Base-by-base conservation (phyloP, 1,140 invertebrate genomes). In the Ceratina japonica region DNA sequence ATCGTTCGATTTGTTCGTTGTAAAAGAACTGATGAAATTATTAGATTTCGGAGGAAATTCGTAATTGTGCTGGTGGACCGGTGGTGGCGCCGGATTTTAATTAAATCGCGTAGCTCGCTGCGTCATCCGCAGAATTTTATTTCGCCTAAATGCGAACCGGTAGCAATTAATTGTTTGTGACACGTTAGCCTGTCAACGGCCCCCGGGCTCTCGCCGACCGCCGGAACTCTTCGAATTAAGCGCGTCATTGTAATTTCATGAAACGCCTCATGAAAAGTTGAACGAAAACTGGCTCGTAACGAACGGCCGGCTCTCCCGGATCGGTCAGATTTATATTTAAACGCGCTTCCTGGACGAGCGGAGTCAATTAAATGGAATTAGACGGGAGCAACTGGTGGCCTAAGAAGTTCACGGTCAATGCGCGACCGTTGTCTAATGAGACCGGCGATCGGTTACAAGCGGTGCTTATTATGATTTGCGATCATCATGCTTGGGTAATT, bases 211-310 rank as follows among this genome's bases (percentile, higher is more conserved):
- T 8, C 37, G 0, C 22, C 0, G 10, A 56, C 2, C 12, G 56
- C 12, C 70, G 54, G 22, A 62, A 73, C 22, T 27, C 22, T 37
- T 27, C 58, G 22, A 62, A 24, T 22, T 16, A 22, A 62, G 37
- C 31, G 20, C n/a, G n/a, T 51, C 58, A 73, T 62, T 62, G 58
- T 73, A 73, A 73, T 73, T 73, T 73, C 22, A 73, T 27, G 58
- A 51, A 61, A 62, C 49, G 5, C 37, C 70, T 73, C 44, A 73
- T 73, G n/a, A 61, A 73, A 73, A 61, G 37, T 62, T 62, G n/a
- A 73, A n/a, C 37, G 37, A 44, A 10, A 44, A 44, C 49, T 5
- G n/a, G 12, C 27, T 61, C 56, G n/a, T 22, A 51, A 61, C 22
- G 15, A 31, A 12, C 54, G 15, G 3, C 18, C 20, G n/a, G 20